Evolutionary conservation across 2,113 vertebrate genomes (phyloP).

Genomic region (Strix aluco): DNA sequence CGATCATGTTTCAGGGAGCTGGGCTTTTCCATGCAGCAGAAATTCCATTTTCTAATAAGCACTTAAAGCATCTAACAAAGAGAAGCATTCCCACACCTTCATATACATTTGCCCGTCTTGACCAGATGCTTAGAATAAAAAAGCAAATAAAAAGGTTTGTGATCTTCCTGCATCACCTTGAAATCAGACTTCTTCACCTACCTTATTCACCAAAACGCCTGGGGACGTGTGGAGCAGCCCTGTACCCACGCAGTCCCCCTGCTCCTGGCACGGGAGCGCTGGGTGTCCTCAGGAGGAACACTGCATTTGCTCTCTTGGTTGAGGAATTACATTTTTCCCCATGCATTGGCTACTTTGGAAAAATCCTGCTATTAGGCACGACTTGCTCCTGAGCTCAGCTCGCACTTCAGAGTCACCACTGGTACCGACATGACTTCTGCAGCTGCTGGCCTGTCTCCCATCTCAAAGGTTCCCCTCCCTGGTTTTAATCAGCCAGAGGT

Average conservation of each 20-base stretch:
- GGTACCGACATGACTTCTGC: background rate
- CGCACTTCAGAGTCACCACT: background rate
- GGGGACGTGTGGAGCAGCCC: background rate
- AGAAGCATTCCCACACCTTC: background rate
- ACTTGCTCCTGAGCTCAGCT: background rate
- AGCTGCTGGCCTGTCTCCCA: background rate
- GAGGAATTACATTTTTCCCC: background rate
- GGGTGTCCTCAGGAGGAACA: background rate
- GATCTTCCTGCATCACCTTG: background rate
- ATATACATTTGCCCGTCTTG: background rate
- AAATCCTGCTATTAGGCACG: fast-evolving
- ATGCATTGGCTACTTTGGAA: fast-evolving
- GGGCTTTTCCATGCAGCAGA: background rate
- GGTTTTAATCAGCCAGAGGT: background rate
- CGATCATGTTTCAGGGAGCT: background rate
- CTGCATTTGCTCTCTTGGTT: background rate
- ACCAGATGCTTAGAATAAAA: background rate
- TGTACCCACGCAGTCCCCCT: fast-evolving
- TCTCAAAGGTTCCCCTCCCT: background rate
- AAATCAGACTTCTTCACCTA: background rate
- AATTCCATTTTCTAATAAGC: background rate
- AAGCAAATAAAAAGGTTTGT: background rate
- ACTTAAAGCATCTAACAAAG: background rate
- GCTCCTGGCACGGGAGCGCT: fast-evolving
- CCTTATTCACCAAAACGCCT: background rate